A percentile compares a stretch with the other conserved stretches of the same genome.
phyloP scores from a whole-genome alignment of 2,888 invertebrate species.

The Drosophila mulleri region DNA sequence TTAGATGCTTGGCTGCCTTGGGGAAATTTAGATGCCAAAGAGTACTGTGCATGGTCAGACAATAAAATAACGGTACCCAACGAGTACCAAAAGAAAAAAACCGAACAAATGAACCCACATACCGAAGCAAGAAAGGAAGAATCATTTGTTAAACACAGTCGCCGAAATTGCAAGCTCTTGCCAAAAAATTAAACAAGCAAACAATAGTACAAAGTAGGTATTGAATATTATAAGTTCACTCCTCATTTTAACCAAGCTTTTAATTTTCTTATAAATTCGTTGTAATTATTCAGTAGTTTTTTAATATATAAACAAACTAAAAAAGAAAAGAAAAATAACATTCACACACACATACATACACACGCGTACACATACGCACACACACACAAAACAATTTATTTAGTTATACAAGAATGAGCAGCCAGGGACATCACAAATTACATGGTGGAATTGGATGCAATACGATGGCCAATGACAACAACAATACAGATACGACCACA shows the following conservation, averaged over 20 bases:
- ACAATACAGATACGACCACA: conserved; percentile 18
- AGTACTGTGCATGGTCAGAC: conserved; percentile 13
- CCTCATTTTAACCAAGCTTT: background rate
- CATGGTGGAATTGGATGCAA: conserved; percentile 84
- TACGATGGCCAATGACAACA: conserved; percentile 82
- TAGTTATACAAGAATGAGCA: conserved; percentile 81
- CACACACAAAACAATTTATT: conserved; percentile 1
- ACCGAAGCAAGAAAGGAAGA: conserved; percentile 4
- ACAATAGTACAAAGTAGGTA: conserved; percentile 17
- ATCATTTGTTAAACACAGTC: conserved; percentile 14
- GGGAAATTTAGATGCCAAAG: background rate
- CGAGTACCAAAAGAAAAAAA: conserved; percentile 14
- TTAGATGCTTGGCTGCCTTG: conserved; percentile 1
- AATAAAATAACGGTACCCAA: conserved; percentile 24
- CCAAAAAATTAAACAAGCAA: background rate
- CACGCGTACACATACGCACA: background rate
- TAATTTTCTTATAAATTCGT: background rate
- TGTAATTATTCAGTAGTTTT: conserved; percentile 5
- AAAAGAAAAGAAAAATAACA: background rate
- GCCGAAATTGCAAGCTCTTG: conserved; percentile 6
- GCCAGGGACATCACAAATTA: conserved; percentile 85
- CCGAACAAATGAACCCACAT: conserved; percentile 4
- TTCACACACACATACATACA: background rate
- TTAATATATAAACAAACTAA: background rate
- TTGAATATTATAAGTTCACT: background rate